These are phyloP conservation scores for Brachypteracias leptosomus DNA, from an alignment of 2,113 vertebrate species.

Conservation along the genomic window DNA sequence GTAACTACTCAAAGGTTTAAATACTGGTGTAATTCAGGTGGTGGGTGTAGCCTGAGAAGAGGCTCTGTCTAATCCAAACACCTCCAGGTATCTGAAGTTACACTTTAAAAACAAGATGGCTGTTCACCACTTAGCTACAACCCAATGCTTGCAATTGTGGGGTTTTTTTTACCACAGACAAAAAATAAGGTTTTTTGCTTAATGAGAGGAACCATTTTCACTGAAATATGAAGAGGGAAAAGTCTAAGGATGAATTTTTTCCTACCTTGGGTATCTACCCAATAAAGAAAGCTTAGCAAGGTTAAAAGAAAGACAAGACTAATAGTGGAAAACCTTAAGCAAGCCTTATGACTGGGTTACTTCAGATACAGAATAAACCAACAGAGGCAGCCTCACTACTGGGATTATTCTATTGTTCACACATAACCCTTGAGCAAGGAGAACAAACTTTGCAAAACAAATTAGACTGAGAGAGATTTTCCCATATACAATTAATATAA, in stretches of 20 bases:
- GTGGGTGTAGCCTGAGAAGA: constrained; percentile 12
- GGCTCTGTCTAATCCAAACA: background rate
- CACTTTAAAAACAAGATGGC: background rate
- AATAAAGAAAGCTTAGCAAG: background rate
- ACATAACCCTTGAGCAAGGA: background rate
- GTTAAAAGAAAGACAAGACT: background rate
- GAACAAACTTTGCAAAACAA: constrained; percentile 37
- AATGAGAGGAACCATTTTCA: background rate
- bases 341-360: background rate
- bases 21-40: background rate
- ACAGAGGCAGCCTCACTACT: background rate
- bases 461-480: background rate
- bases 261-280: background rate
- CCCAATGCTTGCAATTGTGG: background rate
- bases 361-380: background rate
- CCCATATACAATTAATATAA: background rate
- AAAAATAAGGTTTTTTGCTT: background rate
- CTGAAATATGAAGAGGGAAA: background rate
- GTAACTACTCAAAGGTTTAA: background rate
- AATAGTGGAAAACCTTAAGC: background rate
- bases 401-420: background rate
- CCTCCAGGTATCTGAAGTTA: background rate
- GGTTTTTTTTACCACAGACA: background rate
- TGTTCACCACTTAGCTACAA: background rate
- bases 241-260: background rate